Percentiles rank a stretch among this genome's conserved stretches.
phyloP scores from a whole-genome alignment of 2,113 vertebrate genomes.

The Siphamia tubifer region DNA sequence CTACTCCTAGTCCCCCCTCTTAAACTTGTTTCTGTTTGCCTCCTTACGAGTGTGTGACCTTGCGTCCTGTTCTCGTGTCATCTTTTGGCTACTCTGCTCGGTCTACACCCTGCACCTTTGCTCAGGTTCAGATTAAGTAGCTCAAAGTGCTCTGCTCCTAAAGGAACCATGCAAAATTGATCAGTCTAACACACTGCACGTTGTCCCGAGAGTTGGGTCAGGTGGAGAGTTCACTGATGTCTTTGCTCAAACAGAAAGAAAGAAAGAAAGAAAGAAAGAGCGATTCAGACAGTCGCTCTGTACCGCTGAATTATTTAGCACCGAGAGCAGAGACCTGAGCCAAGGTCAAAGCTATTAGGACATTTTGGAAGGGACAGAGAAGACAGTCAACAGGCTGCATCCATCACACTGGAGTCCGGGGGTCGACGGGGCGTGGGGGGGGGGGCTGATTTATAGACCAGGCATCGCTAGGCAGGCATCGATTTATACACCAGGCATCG shows the following conservation, averaged over 20 bases:
- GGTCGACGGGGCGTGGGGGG: background rate
- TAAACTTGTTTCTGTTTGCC: conserved; percentile 9
- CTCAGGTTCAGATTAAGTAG: conserved; percentile 33
- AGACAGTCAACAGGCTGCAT: background rate
- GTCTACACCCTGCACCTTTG: background rate
- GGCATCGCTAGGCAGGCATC: background rate
- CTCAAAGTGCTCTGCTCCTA: conserved; percentile 19
- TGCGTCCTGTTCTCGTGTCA: conserved; percentile 2
- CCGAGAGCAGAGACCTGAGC: conserved; percentile 15
- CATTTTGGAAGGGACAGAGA: conserved; percentile 4
- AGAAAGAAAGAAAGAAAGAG: conserved; percentile 9
- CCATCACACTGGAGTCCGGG: conserved; percentile 2
- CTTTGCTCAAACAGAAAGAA: conserved; percentile 14
- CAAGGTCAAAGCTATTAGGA: conserved; percentile 43
- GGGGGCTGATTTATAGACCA: conserved; percentile 11
- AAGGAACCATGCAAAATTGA: conserved; percentile 63
- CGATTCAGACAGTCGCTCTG: conserved; percentile 45
- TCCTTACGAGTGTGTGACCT: background rate
- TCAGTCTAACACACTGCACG: conserved; percentile 24
- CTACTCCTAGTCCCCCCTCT: too few relatives aligned
- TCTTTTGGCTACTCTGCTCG: background rate
- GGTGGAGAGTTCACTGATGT: conserved; percentile 28
- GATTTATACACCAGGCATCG: too few relatives aligned
- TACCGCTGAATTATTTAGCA: conserved; percentile 58
- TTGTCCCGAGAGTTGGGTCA: conserved; percentile 26